phyloP scores from a whole-genome alignment of 2,888 invertebrate genomes.

The Lysandra bellargus region DNA sequence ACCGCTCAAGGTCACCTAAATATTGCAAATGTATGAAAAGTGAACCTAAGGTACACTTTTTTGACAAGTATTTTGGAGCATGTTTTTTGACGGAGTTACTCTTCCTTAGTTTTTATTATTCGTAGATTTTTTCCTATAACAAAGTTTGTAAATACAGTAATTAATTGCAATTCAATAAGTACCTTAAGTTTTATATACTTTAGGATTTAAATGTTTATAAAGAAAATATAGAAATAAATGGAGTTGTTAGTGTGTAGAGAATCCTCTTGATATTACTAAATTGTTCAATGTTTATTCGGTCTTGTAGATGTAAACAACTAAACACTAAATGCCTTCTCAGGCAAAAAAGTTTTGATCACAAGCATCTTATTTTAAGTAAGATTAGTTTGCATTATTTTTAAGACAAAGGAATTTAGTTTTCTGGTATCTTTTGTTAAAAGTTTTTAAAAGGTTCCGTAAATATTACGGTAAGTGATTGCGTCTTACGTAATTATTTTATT shows the following conservation, averaged over 20 bases:
- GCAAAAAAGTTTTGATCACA: neutral
- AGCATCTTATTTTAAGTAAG: neutral
- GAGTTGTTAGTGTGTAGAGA: conserved; percentile 6
- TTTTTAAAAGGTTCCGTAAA: neutral
- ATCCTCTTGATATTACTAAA: conserved; percentile 11
- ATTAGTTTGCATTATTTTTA: neutral
- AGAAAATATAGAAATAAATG: neutral
- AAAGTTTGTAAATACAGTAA: neutral
- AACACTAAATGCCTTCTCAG: conserved; percentile 19
- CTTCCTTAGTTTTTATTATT: too few relatives aligned
- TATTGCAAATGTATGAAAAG: too few relatives aligned
- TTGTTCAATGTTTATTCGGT: conserved; percentile 9
- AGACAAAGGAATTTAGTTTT: neutral
- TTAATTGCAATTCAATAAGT: neutral
- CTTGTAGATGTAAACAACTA: conserved; percentile 20
- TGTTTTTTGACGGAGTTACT: too few relatives aligned
- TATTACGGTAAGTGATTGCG: neutral
- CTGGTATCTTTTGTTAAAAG: neutral
- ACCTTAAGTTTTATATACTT: neutral
- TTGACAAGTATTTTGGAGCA: too few relatives aligned
- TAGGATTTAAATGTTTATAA: neutral
- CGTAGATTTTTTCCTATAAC: neutral
- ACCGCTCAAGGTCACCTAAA: too few relatives aligned
- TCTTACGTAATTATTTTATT: too few relatives aligned
- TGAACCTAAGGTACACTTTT: too few relatives aligned